Evolutionary conservation across 2,797 vertebrate species (phyloP).

Genomic region (Ara ararauna): DNA sequence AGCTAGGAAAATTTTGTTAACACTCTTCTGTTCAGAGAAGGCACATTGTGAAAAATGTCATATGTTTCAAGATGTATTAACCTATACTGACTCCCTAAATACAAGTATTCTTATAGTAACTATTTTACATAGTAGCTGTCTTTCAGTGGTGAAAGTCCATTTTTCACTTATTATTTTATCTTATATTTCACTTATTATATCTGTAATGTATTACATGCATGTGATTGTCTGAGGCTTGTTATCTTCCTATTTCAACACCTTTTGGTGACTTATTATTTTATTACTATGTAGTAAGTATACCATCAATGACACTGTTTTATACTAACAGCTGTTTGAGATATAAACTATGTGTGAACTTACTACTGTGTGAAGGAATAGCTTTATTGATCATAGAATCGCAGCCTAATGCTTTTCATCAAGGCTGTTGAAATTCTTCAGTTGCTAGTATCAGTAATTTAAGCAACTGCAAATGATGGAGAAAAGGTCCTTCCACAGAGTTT

Average conservation of each 20-base stretch:
- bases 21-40: neutral
- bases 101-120: neutral
- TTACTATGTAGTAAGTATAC: neutral
- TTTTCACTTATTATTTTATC: neutral
- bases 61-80: neutral
- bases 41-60: neutral
- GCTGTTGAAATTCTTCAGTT: neutral
- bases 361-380: neutral
- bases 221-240: neutral
- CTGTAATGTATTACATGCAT: neutral
- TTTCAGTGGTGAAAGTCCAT: neutral
- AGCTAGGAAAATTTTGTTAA: neutral
- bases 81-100: neutral
- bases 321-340: neutral
- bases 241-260: neutral
- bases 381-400: neutral
- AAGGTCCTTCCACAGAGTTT: neutral
- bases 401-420: neutral
- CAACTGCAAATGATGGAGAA: neutral
- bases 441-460: neutral
- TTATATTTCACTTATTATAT: neutral
- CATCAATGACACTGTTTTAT: neutral
- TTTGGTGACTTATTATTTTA: neutral
- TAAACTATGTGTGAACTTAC: neutral
- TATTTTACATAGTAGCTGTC: neutral